Conservation (phyloP, 2,113 vertebrate species). For the Oreocharis arfaki region DNA sequence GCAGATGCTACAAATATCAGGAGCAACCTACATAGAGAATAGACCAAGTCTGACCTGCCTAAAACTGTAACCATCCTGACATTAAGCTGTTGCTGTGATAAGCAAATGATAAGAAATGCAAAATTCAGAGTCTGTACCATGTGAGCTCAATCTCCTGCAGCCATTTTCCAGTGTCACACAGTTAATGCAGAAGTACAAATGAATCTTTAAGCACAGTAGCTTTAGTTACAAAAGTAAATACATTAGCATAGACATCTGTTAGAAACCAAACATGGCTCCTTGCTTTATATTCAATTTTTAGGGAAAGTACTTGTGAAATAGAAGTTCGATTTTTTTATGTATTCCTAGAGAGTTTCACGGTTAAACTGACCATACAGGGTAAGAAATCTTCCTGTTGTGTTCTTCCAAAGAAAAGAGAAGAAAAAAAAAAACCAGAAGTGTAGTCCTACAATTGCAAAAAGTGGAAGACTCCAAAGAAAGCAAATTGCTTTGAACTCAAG, state of each 20-base stretch:
- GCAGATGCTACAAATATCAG: not conserved
- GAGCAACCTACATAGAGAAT: not conserved
- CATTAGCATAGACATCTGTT: not conserved
- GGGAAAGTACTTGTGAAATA: not conserved
- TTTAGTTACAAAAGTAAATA: not conserved
- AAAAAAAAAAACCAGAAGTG: not conserved
- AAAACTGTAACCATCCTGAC: not conserved
- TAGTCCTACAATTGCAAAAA: not conserved
- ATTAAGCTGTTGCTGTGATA: not conserved
- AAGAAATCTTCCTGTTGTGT: not conserved
- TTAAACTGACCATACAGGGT: not conserved
- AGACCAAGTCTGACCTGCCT: not conserved
- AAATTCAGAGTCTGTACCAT: not conserved
- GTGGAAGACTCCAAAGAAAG: not conserved
- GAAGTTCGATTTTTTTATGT: not conserved
- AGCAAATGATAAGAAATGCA: not conserved
- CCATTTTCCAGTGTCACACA: not conserved
- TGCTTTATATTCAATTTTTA: not conserved
- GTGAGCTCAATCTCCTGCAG: not conserved
- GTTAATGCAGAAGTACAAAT: not conserved
- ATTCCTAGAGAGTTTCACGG: not conserved
- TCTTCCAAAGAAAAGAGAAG: not conserved
- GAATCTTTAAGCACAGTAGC: not conserved
- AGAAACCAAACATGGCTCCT: not conserved
- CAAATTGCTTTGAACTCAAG: not conserved